Percentiles rank a stretch among this genome's conserved stretches.
These are phyloP conservation scores for Drosophila parthenogenetica DNA, from an alignment of 2,888 invertebrate genomes.

Conservation along the genomic window DNA sequence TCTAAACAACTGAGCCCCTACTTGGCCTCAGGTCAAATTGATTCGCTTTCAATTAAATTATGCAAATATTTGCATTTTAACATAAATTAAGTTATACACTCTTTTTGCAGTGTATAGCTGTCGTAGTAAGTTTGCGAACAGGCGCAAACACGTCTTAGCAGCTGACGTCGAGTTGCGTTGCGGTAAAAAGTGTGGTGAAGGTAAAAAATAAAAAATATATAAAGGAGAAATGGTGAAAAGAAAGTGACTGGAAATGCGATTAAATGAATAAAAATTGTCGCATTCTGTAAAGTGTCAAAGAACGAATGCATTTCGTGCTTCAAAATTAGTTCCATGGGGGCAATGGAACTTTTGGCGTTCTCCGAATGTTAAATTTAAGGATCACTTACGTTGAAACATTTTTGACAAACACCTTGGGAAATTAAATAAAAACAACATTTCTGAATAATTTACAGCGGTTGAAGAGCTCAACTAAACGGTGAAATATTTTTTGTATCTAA, in stretches of 20 bases:
- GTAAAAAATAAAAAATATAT: not conserved
- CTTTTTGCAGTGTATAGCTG: slow-evolving; percentile 1
- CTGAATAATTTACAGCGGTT: slow-evolving; percentile 23
- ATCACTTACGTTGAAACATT: not conserved
- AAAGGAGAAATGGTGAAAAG: not conserved
- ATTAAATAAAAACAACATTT: slow-evolving; percentile 32
- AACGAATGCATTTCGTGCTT: slow-evolving; percentile 52
- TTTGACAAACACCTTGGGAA: slow-evolving; percentile 47
- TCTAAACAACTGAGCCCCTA: not conserved
- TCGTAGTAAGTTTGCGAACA: not conserved
- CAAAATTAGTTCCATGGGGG: slow-evolving; percentile 56
- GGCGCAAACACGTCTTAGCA: slow-evolving; percentile 17
- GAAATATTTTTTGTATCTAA: slow-evolving; percentile 1
- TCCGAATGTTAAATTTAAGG: slow-evolving; percentile 38
- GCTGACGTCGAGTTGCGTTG: slow-evolving; percentile 12
- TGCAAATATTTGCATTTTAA: not conserved
- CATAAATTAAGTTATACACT: too few relatives aligned
- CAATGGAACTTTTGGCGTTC: slow-evolving; percentile 38
- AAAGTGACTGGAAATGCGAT: slow-evolving; percentile 43
- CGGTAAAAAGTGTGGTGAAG: not conserved
- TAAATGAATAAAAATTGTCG: slow-evolving; percentile 63
- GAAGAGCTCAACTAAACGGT: not conserved
- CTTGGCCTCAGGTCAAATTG: not conserved
- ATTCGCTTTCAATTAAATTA: not conserved
- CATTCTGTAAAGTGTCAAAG: slow-evolving; percentile 49